These are phyloP conservation scores for Syngnathoides biaculeatus DNA, from an alignment of 2,113 vertebrate species.

Conservation along the genomic window DNA sequence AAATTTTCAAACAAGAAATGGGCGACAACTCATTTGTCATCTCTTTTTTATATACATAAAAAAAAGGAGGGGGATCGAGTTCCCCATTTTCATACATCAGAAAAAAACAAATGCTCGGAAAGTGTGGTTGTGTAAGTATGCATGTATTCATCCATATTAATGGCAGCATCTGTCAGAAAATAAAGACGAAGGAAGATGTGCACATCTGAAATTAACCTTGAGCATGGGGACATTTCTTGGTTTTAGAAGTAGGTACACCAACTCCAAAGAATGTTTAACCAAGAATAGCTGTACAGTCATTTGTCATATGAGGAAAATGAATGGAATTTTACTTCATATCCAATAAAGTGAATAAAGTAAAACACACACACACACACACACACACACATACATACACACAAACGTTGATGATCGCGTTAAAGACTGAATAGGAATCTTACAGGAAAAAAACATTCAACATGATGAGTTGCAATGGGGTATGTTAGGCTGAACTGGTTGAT, in stretches of 20 bases:
- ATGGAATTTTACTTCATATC: background rate
- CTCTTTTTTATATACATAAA: too few species aligned
- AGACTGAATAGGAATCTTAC: background rate
- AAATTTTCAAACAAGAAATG: too few species aligned
- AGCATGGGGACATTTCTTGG: conserved; percentile 19
- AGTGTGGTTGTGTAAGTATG: background rate
- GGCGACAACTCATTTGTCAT: too few species aligned
- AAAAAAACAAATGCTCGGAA: too few species aligned
- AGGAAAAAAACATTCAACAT: background rate
- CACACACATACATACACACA: background rate
- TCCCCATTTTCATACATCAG: too few species aligned
- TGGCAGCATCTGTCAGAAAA: background rate
- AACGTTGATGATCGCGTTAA: background rate
- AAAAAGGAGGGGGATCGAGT: too few species aligned
- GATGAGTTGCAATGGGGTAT: background rate
- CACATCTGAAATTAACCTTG: conserved; percentile 9
- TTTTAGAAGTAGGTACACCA: conserved; percentile 1
- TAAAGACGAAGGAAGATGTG: conserved; percentile 22
- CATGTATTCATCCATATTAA: background rate
- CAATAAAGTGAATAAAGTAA: background rate
- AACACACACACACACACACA: background rate
- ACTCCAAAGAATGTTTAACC: background rate
- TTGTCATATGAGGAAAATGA: background rate
- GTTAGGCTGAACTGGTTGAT: background rate
- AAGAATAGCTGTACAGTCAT: background rate